These are phyloP conservation scores for Campoplex capitator DNA, from an alignment of 2,888 invertebrate species.

Conservation along the genomic window DNA sequence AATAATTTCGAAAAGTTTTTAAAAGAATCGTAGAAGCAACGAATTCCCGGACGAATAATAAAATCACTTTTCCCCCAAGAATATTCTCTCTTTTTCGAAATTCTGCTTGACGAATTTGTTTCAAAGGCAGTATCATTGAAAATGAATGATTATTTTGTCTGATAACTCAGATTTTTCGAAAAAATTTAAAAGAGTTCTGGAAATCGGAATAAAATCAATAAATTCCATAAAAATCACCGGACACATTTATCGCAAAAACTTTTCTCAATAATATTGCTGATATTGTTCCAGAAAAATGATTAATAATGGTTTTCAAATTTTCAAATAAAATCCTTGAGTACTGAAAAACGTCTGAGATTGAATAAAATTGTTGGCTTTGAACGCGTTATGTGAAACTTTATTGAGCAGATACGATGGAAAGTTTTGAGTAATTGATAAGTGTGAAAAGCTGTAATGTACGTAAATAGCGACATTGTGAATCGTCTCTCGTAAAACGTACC, in stretches of 20 bases:
- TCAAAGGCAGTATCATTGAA: not conserved
- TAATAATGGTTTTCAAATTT: not conserved
- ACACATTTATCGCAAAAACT: not conserved
- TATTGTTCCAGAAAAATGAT: not conserved
- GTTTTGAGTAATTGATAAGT: conserved; percentile 11
- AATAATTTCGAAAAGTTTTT: not conserved
- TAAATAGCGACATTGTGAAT: conserved; percentile 48
- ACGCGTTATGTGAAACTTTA: not conserved
- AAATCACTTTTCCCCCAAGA: not conserved
- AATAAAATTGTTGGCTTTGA: not conserved
- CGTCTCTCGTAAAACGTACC: conserved; percentile 65
- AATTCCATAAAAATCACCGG: not conserved
- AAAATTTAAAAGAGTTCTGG: not conserved
- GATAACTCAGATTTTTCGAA: not conserved
- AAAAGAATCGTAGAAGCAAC: not conserved
- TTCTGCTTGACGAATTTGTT: not conserved
- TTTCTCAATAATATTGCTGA: not conserved
- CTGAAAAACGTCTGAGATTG: not conserved
- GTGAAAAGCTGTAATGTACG: conserved; percentile 45
- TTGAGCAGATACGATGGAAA: not conserved
- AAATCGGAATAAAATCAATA: not conserved
- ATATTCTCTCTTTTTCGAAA: not conserved
- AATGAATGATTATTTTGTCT: not conserved
- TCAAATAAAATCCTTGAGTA: not conserved
- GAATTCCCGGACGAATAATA: not conserved